A percentile compares a stretch with the other conserved stretches of the same genome.
phyloP scores from a whole-genome alignment of 30 jellyfish, hydroid and myxozoan species.

The Hydra vulgaris region DNA sequence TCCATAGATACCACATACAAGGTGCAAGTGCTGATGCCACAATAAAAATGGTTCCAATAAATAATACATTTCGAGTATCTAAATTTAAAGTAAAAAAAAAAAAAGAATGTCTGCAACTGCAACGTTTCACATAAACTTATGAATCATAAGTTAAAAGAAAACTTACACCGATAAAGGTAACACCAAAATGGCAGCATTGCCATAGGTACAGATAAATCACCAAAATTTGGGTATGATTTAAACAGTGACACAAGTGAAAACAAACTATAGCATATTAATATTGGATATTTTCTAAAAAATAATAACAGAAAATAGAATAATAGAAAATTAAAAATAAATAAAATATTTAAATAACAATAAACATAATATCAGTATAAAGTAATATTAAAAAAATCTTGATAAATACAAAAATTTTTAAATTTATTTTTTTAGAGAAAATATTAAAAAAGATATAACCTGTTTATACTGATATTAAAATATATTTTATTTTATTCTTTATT shows the following conservation, averaged over 20 bases:
- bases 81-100: constrained; percentile 1
- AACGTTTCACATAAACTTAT: no score
- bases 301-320: background rate
- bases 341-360: no score
- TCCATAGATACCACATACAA: constrained; percentile 75
- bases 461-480: no score
- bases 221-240: constrained; percentile 68
- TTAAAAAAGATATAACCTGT: no score
- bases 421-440: no score
- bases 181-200: constrained; percentile 86
- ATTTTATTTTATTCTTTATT: no score
- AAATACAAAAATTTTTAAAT: no score
- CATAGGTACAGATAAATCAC: constrained; percentile 66
- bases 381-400: no score
- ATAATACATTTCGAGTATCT: constrained; percentile 66
- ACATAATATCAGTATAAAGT: no score
- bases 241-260: constrained; percentile 54
- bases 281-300: constrained; percentile 56
- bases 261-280: constrained; percentile 46
- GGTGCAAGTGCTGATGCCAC: constrained; percentile 77
- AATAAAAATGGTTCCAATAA: constrained; percentile 43
- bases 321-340: background rate
- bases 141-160: no score
- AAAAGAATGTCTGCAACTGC: no score
- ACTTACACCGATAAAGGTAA: constrained; percentile 53